A percentile compares a stretch with the other conserved stretches of the same genome.
Evolutionary conservation across 2,797 vertebrate genomes (phyloP).

Genomic region (Pangasius djambal): DNA sequence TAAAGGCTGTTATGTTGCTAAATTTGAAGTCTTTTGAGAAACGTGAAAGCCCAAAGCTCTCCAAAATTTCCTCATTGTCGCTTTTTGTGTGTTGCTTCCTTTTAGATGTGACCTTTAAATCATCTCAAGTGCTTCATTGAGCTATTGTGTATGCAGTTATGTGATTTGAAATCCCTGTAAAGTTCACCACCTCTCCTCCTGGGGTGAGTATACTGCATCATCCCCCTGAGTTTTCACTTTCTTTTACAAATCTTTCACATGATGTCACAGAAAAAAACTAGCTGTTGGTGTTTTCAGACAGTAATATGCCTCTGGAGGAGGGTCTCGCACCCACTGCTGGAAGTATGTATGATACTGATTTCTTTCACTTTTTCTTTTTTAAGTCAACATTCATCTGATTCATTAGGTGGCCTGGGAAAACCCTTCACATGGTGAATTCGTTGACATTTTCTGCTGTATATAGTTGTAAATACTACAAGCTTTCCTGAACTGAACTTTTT

Average conservation of each 20-base stretch:
- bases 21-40: background rate
- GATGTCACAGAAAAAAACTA: background rate
- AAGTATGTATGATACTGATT: slow-evolving; percentile 64
- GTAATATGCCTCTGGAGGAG: slow-evolving; percentile 70
- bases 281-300: slow-evolving; percentile 52
- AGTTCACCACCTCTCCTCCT: slow-evolving; percentile 42
- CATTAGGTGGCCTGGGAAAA: background rate
- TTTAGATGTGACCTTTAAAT: slow-evolving; percentile 21
- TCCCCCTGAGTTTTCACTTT: background rate
- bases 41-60: background rate
- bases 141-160: slow-evolving; percentile 32
- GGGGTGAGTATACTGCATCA: slow-evolving; percentile 34
- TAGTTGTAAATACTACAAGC: background rate
- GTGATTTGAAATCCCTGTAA: slow-evolving; percentile 38
- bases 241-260: background rate
- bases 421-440: background rate
- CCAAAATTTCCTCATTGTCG: background rate
- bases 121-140: slow-evolving; percentile 22
- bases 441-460: background rate
- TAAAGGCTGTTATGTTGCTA: background rate
- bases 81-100: background rate
- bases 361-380: background rate
- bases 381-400: background rate
- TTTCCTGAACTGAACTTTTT: background rate
- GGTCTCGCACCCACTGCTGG: slow-evolving; percentile 69